phyloP scores from a whole-genome alignment of 2,113 vertebrate genomes.

The Corythornis madagascariensis region DNA sequence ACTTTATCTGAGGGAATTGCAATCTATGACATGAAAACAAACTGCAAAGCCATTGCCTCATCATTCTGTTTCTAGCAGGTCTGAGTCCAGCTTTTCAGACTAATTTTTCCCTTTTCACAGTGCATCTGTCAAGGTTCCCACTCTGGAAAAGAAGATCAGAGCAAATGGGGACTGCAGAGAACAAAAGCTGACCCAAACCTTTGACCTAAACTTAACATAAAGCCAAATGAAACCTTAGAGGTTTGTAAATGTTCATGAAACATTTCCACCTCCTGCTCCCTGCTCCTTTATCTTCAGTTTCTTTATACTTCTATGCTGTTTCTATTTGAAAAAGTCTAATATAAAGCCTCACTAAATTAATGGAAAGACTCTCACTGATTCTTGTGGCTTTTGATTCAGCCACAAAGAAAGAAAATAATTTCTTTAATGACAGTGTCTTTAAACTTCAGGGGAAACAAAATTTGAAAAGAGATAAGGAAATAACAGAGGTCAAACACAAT shows the following conservation, averaged over 20 bases:
- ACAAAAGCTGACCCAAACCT: conserved; percentile 65
- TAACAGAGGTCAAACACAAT: conserved; percentile 25
- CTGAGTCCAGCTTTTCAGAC: conserved; percentile 28
- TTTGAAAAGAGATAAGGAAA: conserved; percentile 19
- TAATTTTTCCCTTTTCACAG: conserved; percentile 28
- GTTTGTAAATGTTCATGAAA: conserved; percentile 59
- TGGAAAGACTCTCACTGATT: not conserved
- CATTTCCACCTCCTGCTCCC: conserved; percentile 26
- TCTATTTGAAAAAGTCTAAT: conserved; percentile 40
- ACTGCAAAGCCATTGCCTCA: not conserved
- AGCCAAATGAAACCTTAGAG: conserved; percentile 65
- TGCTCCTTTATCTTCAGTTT: conserved; percentile 51
- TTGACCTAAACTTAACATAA: conserved; percentile 58
- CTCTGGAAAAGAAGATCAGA: conserved; percentile 60
- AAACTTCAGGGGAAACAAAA: conserved; percentile 7
- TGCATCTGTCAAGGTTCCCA: not conserved
- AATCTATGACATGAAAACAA: not conserved
- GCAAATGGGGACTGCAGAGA: not conserved
- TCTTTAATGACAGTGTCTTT: conserved; percentile 32
- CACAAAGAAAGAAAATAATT: conserved; percentile 42
- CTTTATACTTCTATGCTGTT: conserved; percentile 42
- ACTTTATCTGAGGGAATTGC: not conserved
- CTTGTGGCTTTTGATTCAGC: not conserved
- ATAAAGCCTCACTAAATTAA: conserved; percentile 8
- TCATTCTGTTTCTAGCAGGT: not conserved